These are phyloP conservation scores for Pemphredon lugubris DNA, from an alignment of 2,888 invertebrate species.

Conservation along the genomic window DNA sequence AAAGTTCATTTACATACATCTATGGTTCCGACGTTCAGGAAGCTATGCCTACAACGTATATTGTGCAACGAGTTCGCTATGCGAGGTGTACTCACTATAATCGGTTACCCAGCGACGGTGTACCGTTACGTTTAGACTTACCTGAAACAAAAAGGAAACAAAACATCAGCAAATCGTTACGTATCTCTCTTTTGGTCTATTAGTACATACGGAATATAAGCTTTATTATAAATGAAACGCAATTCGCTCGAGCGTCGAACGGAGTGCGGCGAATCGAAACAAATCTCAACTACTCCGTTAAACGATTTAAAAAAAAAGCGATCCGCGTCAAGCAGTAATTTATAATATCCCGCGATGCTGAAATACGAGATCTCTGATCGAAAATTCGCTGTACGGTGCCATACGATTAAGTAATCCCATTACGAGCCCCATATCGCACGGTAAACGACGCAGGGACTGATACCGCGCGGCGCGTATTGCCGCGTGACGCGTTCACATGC, in stretches of 20 bases:
- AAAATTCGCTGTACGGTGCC: slow-evolving; percentile 3
- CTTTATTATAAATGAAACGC: too few species aligned
- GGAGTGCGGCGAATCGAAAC: not conserved
- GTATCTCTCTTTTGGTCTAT: too few species aligned
- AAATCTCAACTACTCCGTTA: not conserved
- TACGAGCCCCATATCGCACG: slow-evolving; percentile 23
- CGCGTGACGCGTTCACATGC: slow-evolving; percentile 15
- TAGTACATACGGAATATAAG: too few species aligned
- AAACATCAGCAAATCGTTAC: too few species aligned
- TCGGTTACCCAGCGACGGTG: slow-evolving; percentile 42
- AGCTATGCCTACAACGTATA: slow-evolving; percentile 19
- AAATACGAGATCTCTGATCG: not conserved
- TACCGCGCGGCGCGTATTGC: slow-evolving; percentile 20
- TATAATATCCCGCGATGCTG: not conserved
- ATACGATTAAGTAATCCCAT: slow-evolving; percentile 38
- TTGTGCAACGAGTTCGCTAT: slow-evolving; percentile 33
- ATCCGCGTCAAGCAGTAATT: not conserved
- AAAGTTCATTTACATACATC: slow-evolving; percentile 18
- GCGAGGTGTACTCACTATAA: slow-evolving; percentile 41
- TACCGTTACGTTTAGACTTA: slow-evolving; percentile 67
- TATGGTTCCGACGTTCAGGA: slow-evolving; percentile 21
- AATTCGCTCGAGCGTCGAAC: not conserved
- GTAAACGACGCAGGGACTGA: slow-evolving; percentile 18
- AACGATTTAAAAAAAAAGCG: too few species aligned
- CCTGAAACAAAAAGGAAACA: slow-evolving; percentile 65